Percentiles rank a stretch among this genome's conserved stretches.
phyloP scores from a whole-genome alignment of 2,888 invertebrate genomes.

The Drosophila austrosaltans region DNA sequence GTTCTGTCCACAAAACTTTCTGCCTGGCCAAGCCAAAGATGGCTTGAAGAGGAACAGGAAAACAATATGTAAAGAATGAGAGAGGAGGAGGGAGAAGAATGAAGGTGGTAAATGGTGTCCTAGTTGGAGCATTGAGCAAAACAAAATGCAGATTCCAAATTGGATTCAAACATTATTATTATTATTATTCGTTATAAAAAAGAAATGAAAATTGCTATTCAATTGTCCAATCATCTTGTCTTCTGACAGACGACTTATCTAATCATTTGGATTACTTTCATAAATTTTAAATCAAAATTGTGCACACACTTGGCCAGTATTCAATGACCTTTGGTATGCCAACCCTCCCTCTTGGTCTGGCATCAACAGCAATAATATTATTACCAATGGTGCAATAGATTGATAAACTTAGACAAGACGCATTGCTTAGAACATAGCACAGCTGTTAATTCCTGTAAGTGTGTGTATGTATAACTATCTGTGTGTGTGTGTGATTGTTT shows the following conservation, averaged over 20 bases:
- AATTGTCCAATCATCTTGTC: no score
- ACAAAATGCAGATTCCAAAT: no score
- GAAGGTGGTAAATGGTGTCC: no score
- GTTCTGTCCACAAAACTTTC: conserved; percentile 51
- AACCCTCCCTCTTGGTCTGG: no score
- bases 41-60: conserved; percentile 28
- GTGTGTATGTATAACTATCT: not conserved
- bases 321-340: no score
- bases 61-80: not conserved
- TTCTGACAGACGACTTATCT: no score
- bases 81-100: conserved; percentile 4
- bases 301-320: no score
- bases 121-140: conserved; percentile 16
- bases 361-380: no score
- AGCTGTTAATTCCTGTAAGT: not conserved
- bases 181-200: no score
- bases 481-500: not conserved
- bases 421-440: conserved; percentile 29
- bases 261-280: no score
- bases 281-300: no score
- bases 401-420: conserved; percentile 73
- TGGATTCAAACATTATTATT: not conserved
- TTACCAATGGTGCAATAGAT: conserved; percentile 38
- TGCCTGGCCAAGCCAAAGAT: conserved; percentile 36
- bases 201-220: no score